These are phyloP conservation scores for western clawed frog (Xenopus tropicalis) DNA, from an alignment of 2,113 vertebrate species.

Conservation along the genomic window UCB_Xtro_10.0 CM004443.2:123869501-123870000, in stretches of 20 bases:
- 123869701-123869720: slow-evolving; percentile 1
- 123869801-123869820: not conserved
- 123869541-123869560: too few species aligned
- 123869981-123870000: too few species aligned
- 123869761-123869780: not conserved
- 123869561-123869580: too few species aligned
- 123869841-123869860: slow-evolving; percentile 8
- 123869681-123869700: slow-evolving; percentile 9
- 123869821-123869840: slow-evolving; percentile 10
- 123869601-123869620: not conserved
- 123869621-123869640: slow-evolving; percentile 19
- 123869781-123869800: slow-evolving; percentile 8
- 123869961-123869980: too few species aligned
- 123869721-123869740: not conserved
- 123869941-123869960: too few species aligned
- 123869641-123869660: slow-evolving; percentile 13
- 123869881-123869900: too few species aligned
- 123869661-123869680: slow-evolving; percentile 17
- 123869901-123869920: too few species aligned
- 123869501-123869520: too few species aligned
- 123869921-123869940: too few species aligned
- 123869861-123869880: not conserved
- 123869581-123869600: not conserved
- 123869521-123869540: too few species aligned
- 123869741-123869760: not conserved